A percentile compares a stretch with the other conserved stretches of the same genome.
phyloP scores from a whole-genome alignment of 2,113 vertebrate genomes.

The Sula dactylatra region DNA sequence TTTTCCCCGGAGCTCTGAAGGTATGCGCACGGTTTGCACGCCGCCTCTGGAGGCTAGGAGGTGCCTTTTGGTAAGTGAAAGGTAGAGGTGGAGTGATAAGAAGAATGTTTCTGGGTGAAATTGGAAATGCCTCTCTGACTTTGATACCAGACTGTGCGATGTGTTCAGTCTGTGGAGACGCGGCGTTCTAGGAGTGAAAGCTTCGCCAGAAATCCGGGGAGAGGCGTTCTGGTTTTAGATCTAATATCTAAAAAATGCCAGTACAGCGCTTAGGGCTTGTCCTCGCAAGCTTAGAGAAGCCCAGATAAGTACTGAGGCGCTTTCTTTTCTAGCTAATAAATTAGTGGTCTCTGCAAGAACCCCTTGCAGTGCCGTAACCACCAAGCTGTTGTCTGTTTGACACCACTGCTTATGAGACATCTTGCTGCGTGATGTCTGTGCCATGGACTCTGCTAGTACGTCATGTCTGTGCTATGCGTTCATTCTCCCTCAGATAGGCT shows the following conservation, averaged over 20 bases:
- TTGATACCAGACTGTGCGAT: too few relatives aligned
- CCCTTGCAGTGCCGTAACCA: neutral
- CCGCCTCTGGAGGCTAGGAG: neutral
- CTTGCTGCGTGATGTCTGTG: neutral
- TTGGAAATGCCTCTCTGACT: accelerated
- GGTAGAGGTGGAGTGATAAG: neutral
- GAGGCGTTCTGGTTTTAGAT: neutral
- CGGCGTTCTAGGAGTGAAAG: neutral
- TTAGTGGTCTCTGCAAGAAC: neutral
- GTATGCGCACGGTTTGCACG: accelerated
- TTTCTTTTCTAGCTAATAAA: neutral
- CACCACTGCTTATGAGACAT: accelerated
- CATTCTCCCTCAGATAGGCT: neutral
- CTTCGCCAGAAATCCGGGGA: accelerated
- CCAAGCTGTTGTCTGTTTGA: neutral
- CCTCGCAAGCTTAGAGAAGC: neutral
- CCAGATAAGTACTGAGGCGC: neutral
- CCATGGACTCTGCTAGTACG: neutral
- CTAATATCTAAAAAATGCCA: neutral
- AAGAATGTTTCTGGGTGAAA: neutral
- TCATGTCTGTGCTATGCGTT: neutral
- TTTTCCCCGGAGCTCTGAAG: neutral
- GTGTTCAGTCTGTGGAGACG: neutral
- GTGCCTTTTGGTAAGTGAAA: neutral
- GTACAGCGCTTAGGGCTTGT: accelerated